Percentiles rank a stretch among this genome's conserved stretches.
phyloP scores from a whole-genome alignment of 2,888 invertebrate species.

The Poecilobothrus nobilitatus region DNA sequence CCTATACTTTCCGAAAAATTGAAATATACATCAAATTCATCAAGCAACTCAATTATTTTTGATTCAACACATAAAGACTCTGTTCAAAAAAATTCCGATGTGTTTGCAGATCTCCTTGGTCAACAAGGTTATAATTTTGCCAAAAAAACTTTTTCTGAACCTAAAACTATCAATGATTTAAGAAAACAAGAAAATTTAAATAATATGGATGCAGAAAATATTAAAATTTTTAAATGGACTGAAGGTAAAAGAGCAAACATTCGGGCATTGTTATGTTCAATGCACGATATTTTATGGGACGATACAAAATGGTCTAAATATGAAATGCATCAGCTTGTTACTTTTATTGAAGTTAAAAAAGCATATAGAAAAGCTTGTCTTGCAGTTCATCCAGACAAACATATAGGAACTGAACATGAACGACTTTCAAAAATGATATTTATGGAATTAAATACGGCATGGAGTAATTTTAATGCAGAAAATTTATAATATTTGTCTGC shows the following conservation, averaged over 20 bases:
- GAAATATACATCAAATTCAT: no score
- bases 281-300: slow-evolving; percentile 89
- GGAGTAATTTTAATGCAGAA: slow-evolving; percentile 71
- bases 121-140: slow-evolving; percentile 82
- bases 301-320: slow-evolving; percentile 87
- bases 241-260: slow-evolving; percentile 96
- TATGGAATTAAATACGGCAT: slow-evolving; percentile 98
- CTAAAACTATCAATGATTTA: slow-evolving; percentile 88
- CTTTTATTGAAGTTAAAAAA: slow-evolving; percentile 89
- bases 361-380: slow-evolving; percentile 91
- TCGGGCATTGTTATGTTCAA: slow-evolving; percentile 85
- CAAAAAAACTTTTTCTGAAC: slow-evolving; percentile 61
- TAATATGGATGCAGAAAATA: slow-evolving; percentile 86
- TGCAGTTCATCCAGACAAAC: slow-evolving; percentile 98
- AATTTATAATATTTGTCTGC: not conserved
- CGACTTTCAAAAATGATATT: slow-evolving; percentile 92
- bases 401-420: slow-evolving; percentile 87
- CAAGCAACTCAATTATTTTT: no score
- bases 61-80: slow-evolving; percentile 20
- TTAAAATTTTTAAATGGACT: slow-evolving; percentile 75
- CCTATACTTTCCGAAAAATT: no score
- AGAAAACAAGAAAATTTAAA: slow-evolving; percentile 74
- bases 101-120: slow-evolving; percentile 85
- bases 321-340: slow-evolving; percentile 91
- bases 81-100: slow-evolving; percentile 47